These are phyloP conservation scores for Yponomeuta cagnagella DNA, from an alignment of 2,888 invertebrate genomes.

Conservation along the genomic window DNA sequence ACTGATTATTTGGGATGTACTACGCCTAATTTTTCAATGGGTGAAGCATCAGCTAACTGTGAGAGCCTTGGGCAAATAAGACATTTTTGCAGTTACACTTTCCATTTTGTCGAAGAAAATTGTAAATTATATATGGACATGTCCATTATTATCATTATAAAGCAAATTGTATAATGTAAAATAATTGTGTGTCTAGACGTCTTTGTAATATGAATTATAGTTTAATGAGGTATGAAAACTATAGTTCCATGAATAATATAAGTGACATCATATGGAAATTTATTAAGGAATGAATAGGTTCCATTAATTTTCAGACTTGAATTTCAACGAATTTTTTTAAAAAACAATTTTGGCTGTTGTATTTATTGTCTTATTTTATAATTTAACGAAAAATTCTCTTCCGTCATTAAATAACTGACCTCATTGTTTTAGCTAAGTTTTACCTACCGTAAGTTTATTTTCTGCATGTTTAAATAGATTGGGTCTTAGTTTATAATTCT, in stretches of 20 bases:
- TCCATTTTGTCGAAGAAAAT: background rate
- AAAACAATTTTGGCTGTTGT: background rate
- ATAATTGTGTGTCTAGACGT: background rate
- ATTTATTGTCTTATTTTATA: constrained; percentile 26
- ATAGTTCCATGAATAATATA: background rate
- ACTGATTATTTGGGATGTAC: too few species aligned
- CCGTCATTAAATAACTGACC: background rate
- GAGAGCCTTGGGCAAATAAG: background rate
- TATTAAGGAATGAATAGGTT: background rate
- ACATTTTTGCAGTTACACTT: background rate
- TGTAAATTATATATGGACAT: background rate
- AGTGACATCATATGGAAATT: background rate
- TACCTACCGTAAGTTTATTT: too few species aligned
- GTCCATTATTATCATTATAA: background rate
- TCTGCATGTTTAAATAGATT: too few species aligned
- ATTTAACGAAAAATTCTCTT: background rate
- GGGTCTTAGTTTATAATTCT: too few species aligned
- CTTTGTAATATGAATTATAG: background rate
- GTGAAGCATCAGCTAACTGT: background rate
- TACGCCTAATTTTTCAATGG: background rate
- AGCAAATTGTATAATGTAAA: background rate
- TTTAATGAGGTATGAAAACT: background rate
- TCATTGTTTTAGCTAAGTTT: too few species aligned
- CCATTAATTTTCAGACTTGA: constrained; percentile 1
- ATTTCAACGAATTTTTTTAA: background rate